These are phyloP conservation scores for Ectemnius continuus DNA, from an alignment of 2,888 invertebrate species.

Conservation along the genomic window DNA sequence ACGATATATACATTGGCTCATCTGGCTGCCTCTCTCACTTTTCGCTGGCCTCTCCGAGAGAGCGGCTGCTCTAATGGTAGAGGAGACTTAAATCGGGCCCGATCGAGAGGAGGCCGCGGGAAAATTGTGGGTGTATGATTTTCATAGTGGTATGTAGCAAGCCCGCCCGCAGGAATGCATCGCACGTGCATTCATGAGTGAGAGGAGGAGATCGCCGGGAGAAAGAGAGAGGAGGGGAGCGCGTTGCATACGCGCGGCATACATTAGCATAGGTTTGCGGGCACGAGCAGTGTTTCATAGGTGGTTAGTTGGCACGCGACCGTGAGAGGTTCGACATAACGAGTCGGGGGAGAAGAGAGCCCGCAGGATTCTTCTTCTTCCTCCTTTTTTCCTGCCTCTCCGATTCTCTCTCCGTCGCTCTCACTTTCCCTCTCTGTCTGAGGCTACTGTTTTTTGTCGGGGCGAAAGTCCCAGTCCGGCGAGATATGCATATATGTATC, in stretches of 20 bases:
- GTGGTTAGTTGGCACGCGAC: conserved; percentile 69
- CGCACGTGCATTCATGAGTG: conserved; percentile 50
- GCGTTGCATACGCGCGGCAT: conserved; percentile 58
- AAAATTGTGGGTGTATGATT: too few relatives aligned
- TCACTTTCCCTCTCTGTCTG: too few relatives aligned
- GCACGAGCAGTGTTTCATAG: conserved; percentile 65
- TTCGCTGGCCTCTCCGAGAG: too few relatives aligned
- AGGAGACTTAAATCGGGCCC: too few relatives aligned
- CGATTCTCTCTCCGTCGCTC: too few relatives aligned
- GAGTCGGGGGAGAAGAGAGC: conserved; percentile 23
- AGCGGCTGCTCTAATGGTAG: too few relatives aligned
- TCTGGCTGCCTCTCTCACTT: too few relatives aligned
- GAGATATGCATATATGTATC: not conserved
- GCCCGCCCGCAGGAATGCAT: conserved; percentile 37
- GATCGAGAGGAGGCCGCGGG: too few relatives aligned
- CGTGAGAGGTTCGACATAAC: conserved; percentile 54
- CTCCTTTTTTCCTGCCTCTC: too few relatives aligned
- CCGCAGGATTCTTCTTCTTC: not conserved
- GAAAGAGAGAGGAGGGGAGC: conserved; percentile 21
- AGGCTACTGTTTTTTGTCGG: not conserved
- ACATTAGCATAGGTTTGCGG: conserved; percentile 68
- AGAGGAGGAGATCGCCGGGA: not conserved
- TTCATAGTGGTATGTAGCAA: too few relatives aligned
- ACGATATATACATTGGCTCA: too few relatives aligned
- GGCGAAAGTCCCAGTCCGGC: conserved; percentile 17